A percentile compares a stretch with the other conserved stretches of the same genome.
phyloP scores from a whole-genome alignment of 2,113 vertebrate species.

The Rhabdornis inornatus region DNA sequence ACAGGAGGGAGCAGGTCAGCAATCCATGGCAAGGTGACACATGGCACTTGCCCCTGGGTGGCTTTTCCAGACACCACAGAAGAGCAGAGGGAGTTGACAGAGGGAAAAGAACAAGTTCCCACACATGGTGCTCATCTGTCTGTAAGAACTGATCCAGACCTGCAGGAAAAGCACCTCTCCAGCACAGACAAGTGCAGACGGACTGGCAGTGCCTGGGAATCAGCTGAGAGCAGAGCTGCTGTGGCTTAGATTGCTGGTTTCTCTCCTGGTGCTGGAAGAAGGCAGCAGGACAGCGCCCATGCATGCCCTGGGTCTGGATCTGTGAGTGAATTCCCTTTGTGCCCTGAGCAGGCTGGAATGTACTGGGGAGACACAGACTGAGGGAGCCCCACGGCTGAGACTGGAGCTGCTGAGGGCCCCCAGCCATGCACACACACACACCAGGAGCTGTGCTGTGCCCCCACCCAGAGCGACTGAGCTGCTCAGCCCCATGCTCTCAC shows the following conservation, averaged over 20 bases:
- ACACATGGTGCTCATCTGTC: neutral
- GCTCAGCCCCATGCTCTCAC: neutral
- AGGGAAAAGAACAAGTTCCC: neutral
- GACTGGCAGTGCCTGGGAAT: neutral
- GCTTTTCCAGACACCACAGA: neutral
- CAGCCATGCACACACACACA: neutral
- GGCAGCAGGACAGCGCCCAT: neutral
- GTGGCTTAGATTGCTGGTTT: neutral
- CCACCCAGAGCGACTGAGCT: neutral
- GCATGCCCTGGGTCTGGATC: neutral
- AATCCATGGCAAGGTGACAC: neutral
- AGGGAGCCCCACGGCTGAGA: neutral
- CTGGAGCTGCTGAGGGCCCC: neutral
- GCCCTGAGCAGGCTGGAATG: neutral
- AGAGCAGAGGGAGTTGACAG: neutral
- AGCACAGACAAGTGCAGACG: neutral
- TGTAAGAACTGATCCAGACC: neutral
- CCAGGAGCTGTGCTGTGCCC: neutral
- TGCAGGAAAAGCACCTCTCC: neutral
- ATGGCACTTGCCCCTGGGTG: neutral
- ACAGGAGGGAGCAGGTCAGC: neutral
- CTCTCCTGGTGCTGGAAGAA: neutral
- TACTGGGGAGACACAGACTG: neutral
- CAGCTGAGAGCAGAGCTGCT: neutral
- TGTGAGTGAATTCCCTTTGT: neutral